Evolutionary conservation across 2,888 invertebrate genomes (phyloP).

Genomic region (Nebria brevicollis): DNA sequence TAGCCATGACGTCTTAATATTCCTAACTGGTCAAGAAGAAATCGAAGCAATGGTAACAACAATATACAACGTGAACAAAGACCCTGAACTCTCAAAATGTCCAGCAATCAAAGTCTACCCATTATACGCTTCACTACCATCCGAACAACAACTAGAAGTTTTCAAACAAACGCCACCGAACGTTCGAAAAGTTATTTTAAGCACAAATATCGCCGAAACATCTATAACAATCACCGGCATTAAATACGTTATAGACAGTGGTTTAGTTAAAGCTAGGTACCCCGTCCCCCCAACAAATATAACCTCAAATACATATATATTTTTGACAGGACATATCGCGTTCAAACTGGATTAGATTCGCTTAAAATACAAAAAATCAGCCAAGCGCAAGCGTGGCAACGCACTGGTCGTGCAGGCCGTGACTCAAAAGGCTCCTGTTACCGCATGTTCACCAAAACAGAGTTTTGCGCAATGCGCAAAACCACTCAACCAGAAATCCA

Average conservation of each 20-base stretch:
- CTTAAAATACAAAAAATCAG: conserved; percentile 84
- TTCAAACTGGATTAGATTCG: conserved; percentile 83
- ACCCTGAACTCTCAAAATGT: conserved; percentile 66
- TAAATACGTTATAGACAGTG: conserved; percentile 90
- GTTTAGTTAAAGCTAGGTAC: conserved; percentile 86
- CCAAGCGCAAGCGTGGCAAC: conserved; percentile 93
- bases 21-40: conserved; percentile 97
- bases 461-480: conserved; percentile 76
- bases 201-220: conserved; percentile 98
- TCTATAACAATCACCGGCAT: conserved; percentile 95
- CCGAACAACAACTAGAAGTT: conserved; percentile 86
- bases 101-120: conserved; percentile 83
- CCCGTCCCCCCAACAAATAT: too few relatives aligned
- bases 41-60: conserved; percentile 86
- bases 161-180: conserved; percentile 79
- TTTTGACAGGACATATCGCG: conserved; percentile 74
- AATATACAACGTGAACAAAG: conserved; percentile 77
- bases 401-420: conserved; percentile 92
- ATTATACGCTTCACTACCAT: conserved; percentile 90
- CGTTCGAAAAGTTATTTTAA: conserved; percentile 89
- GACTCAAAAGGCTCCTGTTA: conserved; percentile 88
- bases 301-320: conserved; percentile 50
- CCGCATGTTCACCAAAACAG: conserved; percentile 82
- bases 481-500: conserved; percentile 90
- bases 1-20: conserved; percentile 90